Evolutionary conservation across 2,888 invertebrate species (phyloP), one percentile per base, ranked within the genome.

Genomic region (Caenorhabditis parvicauda): DNA sequence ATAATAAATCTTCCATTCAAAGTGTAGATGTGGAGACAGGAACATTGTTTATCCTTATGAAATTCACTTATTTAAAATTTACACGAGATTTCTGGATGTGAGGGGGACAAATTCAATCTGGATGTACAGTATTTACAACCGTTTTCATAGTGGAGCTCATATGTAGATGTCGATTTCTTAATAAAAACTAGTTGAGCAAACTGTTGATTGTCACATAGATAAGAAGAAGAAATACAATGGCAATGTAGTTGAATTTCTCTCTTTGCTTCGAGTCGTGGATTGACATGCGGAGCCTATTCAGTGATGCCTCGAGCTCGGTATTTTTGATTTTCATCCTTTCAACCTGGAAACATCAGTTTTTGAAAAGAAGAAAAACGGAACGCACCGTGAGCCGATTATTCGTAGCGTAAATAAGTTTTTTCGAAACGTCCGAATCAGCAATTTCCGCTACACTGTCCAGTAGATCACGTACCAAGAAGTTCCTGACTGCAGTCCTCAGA

Each of bases 191-290:
- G 35, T n/a, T 9, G 35, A 32, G n/a, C 9, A n/a, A 32, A 32
- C n/a, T n/a, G 35, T n/a, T n/a, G 35, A 32, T 9, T 12, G 9
- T 9, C 35, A 32, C 9, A n/a, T 32, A 12, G 35, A n/a, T 44
- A 62, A n/a, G n/a, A n/a, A n/a, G n/a, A n/a, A n/a, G 54, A 32
- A 57, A 48, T 3, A 57, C 48, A n/a, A 62, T 62, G 6, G 62
- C 62, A 0, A 57, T 50, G 46, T 62, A 62, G 41, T 62, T 62
- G 39, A 48, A 51, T 24, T 42, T 41, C 19, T 58, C 57, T 21
- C 46, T 50, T 17, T 28, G 54, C 0, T 38, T 38, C 42, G 38
- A 55, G 0, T 55, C 52, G 14, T 29, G 7, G 32, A 63, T 59
- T 17, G 37, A 38, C 32, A 32, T 39, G 5, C 44, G 43, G 25